Evolutionary conservation across 2,888 invertebrate species (phyloP), one percentile per base, ranked within the genome.

Genomic region (Craniophora ligustri): DNA sequence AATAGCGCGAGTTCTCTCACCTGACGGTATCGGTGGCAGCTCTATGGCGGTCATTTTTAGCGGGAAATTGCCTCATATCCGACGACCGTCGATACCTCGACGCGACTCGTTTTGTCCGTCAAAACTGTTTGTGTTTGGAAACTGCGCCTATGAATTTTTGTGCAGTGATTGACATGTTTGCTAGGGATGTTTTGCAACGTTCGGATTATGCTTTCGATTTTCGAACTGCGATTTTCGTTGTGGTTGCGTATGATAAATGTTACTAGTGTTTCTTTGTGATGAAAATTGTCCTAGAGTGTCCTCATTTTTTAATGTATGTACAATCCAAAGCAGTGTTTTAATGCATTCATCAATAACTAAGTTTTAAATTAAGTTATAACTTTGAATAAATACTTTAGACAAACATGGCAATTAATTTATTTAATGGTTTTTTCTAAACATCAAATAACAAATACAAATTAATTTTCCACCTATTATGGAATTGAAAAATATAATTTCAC

Each of bases 61-160:
- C 77, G 86, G 92, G 92, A 92, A 92, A 93, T 92, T 91, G 89
- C 75, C 79, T 86, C 67, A 91, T 91, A 91, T 93, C 92, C 92
- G 92, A 86, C 85, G 81, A 72, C 70, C 74, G 71, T 49, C 78
- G 89, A 91, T 89, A 88, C 85, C 77, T 81, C 75, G 67, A 48
- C 53, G 68, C 76, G 73, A 77, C 78, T 77, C 77, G 78, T 76
- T 85, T 82, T 82, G 76, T 79, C 77, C 72, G 72, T 76, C 79
- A 71, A 81, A 71, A 67, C 62, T 60, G 67, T 72, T 70, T 54
- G 53, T 45, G 56, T 67, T 58, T 48, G 49, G 55, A 69, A 50
- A 60, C 26, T 59, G 63, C 40, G 55, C 31, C 55, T 41, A 55
- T 68, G 42, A 50, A 38, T 45, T 54, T 53, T 62, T 51, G 46